Evolutionary conservation across 1,140 invertebrate genomes (phyloP), one percentile per base, ranked within the genome.

Genomic region (Bilobella aurantiaca): DNA sequence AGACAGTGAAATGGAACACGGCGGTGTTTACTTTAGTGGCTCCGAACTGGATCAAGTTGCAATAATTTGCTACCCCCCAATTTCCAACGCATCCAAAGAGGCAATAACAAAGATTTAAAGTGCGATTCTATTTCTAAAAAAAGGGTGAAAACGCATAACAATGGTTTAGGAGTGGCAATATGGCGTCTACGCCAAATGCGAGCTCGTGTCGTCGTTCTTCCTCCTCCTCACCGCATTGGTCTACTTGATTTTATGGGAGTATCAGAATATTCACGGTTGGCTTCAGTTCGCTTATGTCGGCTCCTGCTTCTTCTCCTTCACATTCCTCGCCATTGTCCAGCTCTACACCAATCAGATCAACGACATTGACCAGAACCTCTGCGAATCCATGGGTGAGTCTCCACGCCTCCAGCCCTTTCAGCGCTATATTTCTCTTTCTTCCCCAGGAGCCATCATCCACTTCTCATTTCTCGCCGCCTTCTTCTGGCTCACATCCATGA

Each of bases 401-500:
- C n/a, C n/a, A n/a, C n/a, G n/a, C n/a, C n/a, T 42, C 18, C 25
- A 23, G 29, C 62, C n/a, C 23, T 30, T 46, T 21, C 47, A 59
- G 2, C 30, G 23, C 23, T n/a, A 32, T 47, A 37, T 25, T 34
- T 29, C 27, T 23, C 30, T n/a, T 66, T 57, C 61, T 42, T 18
- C 46, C 60, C 1, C 34, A 84, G 90, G 89, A 60, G 83, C 89
- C 47, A 81, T 85, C 70, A 88, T 92, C 79, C 93, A 96, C 76
- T 96, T 94, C 82, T 89, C 92, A 78, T 95, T 94, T 78, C 80
- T 96, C 74, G 85, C 91, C 27, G 91, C 93, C 65, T 96, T 96
- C 82, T 94, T 93, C 77, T 97, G 94, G 94, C 86, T 96, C 58
- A 93, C 91, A 78, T 91, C 90, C 0, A 72, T 70, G 68, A 73